Evolutionary conservation across 2,797 vertebrate genomes (phyloP).

Genomic region (Clamator glandarius): DNA sequence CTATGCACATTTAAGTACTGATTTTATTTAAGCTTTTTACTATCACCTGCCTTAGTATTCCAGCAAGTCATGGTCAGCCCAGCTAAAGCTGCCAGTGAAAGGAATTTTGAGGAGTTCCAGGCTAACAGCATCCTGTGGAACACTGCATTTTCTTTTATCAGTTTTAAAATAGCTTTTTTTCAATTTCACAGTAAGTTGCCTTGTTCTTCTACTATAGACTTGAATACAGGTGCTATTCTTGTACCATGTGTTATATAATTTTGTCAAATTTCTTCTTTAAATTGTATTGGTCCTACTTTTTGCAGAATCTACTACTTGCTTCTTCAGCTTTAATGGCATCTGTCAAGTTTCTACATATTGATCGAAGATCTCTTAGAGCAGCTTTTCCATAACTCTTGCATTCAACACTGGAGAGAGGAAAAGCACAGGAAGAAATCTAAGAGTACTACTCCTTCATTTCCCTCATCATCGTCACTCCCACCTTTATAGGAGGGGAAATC

Average conservation of each 20-base stretch:
- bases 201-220: not conserved
- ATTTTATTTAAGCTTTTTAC: not conserved
- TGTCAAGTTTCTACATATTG: not conserved
- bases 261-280: constrained; percentile 21
- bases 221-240: constrained; percentile 21
- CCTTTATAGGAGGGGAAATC: not conserved
- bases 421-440: not conserved
- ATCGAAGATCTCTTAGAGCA: not conserved
- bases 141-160: not conserved
- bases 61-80: not conserved
- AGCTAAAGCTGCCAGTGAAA: not conserved
- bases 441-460: not conserved
- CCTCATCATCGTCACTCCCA: not conserved
- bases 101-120: not conserved
- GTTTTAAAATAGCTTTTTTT: not conserved
- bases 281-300: not conserved
- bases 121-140: not conserved
- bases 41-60: not conserved
- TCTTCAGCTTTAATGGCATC: constrained; percentile 12
- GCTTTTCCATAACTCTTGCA: not conserved
- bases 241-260: not conserved
- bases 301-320: not conserved
- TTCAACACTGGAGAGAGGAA: not conserved
- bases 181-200: not conserved
- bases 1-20: not conserved